Percentiles rank a stretch among this genome's conserved stretches.
Conservation (phyloP, 2,113 vertebrate genomes). For the Hypomesus transpacificus region DNA sequence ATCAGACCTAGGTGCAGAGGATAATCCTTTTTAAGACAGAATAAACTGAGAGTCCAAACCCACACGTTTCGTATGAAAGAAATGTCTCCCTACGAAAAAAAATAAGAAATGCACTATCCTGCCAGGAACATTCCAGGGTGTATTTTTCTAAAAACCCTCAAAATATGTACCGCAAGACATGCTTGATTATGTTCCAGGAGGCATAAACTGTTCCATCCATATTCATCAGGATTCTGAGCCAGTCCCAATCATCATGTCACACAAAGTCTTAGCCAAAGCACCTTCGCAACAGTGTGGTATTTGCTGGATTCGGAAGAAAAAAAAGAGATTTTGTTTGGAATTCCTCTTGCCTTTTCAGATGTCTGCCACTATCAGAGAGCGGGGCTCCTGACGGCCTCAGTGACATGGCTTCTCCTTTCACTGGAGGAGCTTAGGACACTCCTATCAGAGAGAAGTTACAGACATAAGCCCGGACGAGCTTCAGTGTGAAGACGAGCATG, state of each 20-base stretch:
- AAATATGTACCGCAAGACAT: constrained; percentile 63
- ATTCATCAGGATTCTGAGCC: constrained; percentile 72
- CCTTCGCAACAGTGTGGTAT: constrained; percentile 65
- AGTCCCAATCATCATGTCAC: constrained; percentile 70
- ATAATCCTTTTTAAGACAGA: constrained; percentile 78
- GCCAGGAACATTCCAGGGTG: constrained; percentile 56
- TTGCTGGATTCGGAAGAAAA: constrained; percentile 64
- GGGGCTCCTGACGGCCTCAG: constrained; percentile 61
- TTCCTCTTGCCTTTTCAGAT: constrained; percentile 62
- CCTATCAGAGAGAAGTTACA: constrained; percentile 67
- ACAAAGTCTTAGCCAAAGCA: constrained; percentile 71
- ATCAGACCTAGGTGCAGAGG: constrained; percentile 76
- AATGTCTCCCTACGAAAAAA: constrained; percentile 41
- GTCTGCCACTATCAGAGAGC: constrained; percentile 64
- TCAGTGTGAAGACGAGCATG: neutral
- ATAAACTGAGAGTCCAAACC: constrained; percentile 71
- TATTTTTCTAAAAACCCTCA: constrained; percentile 34
- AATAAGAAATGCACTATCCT: constrained; percentile 58
- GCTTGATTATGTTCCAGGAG: constrained; percentile 64
- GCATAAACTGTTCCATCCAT: constrained; percentile 74
- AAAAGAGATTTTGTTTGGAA: constrained; percentile 72
- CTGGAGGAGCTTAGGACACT: constrained; percentile 66
- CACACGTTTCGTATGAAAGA: constrained; percentile 68
- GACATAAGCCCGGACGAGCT: constrained; percentile 65
- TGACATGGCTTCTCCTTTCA: constrained; percentile 59